Percentiles rank a stretch among this genome's conserved stretches.
Evolutionary conservation across 1,140 invertebrate genomes (phyloP).

Genomic region (Apis dorsata): DNA sequence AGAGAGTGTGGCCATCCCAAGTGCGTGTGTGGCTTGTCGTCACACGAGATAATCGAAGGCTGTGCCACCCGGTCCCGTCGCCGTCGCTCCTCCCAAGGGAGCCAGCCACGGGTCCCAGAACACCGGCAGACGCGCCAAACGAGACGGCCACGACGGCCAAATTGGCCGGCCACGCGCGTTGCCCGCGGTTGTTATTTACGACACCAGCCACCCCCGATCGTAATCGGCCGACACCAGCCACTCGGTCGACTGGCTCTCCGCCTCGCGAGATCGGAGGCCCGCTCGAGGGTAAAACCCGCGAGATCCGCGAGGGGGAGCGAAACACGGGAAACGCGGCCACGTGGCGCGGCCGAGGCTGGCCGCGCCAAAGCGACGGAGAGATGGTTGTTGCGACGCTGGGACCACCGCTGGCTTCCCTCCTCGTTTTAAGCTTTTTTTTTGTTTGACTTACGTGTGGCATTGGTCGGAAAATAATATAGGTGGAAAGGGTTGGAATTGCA

Average conservation of each 20-base stretch:
- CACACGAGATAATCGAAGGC: slow-evolving; percentile 72
- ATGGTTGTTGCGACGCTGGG: too few relatives aligned
- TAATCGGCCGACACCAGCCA: slow-evolving; percentile 37
- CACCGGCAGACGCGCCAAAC: slow-evolving; percentile 61
- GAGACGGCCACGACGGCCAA: slow-evolving; percentile 48
- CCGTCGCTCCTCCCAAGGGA: slow-evolving; percentile 73
- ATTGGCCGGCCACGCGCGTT: slow-evolving; percentile 51
- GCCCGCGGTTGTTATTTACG: slow-evolving; percentile 69
- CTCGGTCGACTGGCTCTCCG: neutral
- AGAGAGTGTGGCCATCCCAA: slow-evolving; percentile 38
- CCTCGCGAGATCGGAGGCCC: neutral
- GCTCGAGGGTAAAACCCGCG: too few relatives aligned
- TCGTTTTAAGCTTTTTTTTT: too few relatives aligned
- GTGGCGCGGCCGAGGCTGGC: too few relatives aligned
- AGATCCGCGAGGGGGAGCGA: too few relatives aligned
- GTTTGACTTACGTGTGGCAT: too few relatives aligned
- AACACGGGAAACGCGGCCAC: too few relatives aligned
- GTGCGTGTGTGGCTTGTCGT: slow-evolving; percentile 34
- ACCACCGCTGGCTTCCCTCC: too few relatives aligned
- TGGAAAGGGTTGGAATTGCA: too few relatives aligned
- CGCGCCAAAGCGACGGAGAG: too few relatives aligned
- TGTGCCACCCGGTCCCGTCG: slow-evolving; percentile 78
- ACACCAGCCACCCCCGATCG: slow-evolving; percentile 33
- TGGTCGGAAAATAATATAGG: too few relatives aligned
- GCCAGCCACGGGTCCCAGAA: slow-evolving; percentile 64